Evolutionary conservation across 64 coral and sea anemone genomes (phyloP).

Genomic region (Dendronephthya gigantea): DNA sequence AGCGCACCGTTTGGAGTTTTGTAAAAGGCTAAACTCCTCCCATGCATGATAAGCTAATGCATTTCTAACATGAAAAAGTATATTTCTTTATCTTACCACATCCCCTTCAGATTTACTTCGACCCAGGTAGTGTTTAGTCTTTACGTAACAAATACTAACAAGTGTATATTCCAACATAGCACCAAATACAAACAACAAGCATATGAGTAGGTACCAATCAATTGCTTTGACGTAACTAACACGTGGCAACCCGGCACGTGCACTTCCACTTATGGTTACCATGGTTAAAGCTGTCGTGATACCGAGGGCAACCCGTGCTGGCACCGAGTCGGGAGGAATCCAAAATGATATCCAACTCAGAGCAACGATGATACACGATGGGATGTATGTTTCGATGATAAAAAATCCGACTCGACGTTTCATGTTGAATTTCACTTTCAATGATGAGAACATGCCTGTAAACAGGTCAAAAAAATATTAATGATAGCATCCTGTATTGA

Average conservation of each 20-base stretch:
- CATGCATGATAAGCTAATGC: too few relatives aligned
- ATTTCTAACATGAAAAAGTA: too few relatives aligned
- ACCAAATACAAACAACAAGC: conserved; percentile 89
- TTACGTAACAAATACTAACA: conserved; percentile 29
- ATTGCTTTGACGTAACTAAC: conserved; percentile 98
- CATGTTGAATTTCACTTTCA: conserved; percentile 72
- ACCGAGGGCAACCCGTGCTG: conserved; percentile 84
- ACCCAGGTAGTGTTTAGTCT: neutral
- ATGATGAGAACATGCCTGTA: conserved; percentile 62
- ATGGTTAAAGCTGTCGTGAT: conserved; percentile 97
- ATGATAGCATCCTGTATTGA: neutral
- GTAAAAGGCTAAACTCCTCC: too few relatives aligned
- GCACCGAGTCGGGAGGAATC: conserved; percentile 83
- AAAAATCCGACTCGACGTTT: conserved; percentile 89
- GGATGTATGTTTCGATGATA: conserved; percentile 86
- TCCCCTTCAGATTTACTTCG: neutral
- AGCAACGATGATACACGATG: conserved; percentile 80
- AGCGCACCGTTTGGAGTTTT: too few relatives aligned
- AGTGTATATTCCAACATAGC: conserved; percentile 89
- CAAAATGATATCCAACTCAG: conserved; percentile 99
- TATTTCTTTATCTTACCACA: neutral
- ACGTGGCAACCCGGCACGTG: conserved; percentile 59
- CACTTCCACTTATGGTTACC: conserved; percentile 79
- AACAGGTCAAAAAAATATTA: neutral
- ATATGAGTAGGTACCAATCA: conserved; percentile 75